phyloP scores from a whole-genome alignment of 2,113 vertebrate species.

The Peromyscus leucopus region DNA sequence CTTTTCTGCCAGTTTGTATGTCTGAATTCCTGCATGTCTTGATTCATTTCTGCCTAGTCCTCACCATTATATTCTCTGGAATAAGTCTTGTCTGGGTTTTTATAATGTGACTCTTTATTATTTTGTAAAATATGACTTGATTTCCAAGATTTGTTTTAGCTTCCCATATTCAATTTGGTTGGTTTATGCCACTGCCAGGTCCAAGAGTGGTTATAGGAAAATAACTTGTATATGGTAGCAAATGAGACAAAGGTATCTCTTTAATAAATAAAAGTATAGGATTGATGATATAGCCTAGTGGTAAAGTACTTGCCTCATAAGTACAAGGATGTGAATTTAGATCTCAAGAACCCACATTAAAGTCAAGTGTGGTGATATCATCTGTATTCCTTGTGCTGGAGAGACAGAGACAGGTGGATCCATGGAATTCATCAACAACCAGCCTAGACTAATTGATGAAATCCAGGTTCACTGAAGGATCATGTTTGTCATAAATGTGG shows the following conservation, averaged over 20 bases:
- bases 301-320: not conserved
- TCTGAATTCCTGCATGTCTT: not conserved
- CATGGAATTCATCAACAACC: not conserved
- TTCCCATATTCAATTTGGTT: not conserved
- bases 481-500: not conserved
- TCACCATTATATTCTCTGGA: not conserved
- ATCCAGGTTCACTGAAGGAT: not conserved
- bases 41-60: not conserved
- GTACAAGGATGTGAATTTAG: not conserved
- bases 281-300: not conserved
- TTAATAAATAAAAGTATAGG: not conserved
- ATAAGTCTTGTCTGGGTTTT: conserved; percentile 5
- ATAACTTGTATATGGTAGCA: not conserved
- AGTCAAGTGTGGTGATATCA: no score
- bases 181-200: not conserved
- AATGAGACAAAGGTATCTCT: not conserved
- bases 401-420: not conserved
- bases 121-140: conserved; percentile 42
- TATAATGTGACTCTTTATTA: not conserved
- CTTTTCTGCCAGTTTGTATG: not conserved
- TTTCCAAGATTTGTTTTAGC: not conserved
- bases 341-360: not conserved
- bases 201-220: not conserved
- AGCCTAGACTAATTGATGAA: not conserved
- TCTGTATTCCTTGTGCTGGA: not conserved